Base-by-base conservation (phyloP, 2,888 invertebrate genomes). In the Pimpla rufipes region DNA sequence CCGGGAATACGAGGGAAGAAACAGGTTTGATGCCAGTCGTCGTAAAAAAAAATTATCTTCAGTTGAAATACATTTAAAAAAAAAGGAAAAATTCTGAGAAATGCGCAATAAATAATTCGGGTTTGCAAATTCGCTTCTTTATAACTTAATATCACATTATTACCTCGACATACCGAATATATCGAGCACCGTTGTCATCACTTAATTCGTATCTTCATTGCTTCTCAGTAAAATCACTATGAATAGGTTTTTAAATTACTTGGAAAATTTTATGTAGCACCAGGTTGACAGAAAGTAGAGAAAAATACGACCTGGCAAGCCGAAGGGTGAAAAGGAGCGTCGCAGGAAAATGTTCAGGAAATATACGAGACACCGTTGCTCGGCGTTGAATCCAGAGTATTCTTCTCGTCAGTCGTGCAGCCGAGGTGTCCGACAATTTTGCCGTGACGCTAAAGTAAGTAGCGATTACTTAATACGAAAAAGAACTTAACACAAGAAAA, bases 311-410 rank as follows among this genome's bases (percentile, higher is more conserved):
- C 16, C 16, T 16, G 8, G 18, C 23, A 23, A 23, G 13, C 23
- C 13, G 0, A 11, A 11, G 23, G 55, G 13, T n/a, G 40, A 68
- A 16, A 40, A 47, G 35, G 66, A 62, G 8, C 11, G 18, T 23
- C 23, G 5, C 29, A 21, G 62, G 73, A 70, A 52, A 73, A 29
- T 57, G 40, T 37, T 11, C 23, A 18, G 59, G 66, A 76, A 13
- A 67, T 50, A 52, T 50, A 52, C 71, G 79, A 79, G 66, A 79
- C 67, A 50, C 76, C 64, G 75, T 62, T 55, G 45, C 50, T 79
- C 50, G 75, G 80, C 71, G 79, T 86, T 86, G 83, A 86, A 86
- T 84, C 68, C 86, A 85, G 85, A 86, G 83, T 67, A 66, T 66
- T 75, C 74, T 55, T 37, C 62, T 52, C 35, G 73, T 76, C 83